Conservation (phyloP, 1,140 invertebrate genomes). For the Phymorhynchus buccinoides region DNA sequence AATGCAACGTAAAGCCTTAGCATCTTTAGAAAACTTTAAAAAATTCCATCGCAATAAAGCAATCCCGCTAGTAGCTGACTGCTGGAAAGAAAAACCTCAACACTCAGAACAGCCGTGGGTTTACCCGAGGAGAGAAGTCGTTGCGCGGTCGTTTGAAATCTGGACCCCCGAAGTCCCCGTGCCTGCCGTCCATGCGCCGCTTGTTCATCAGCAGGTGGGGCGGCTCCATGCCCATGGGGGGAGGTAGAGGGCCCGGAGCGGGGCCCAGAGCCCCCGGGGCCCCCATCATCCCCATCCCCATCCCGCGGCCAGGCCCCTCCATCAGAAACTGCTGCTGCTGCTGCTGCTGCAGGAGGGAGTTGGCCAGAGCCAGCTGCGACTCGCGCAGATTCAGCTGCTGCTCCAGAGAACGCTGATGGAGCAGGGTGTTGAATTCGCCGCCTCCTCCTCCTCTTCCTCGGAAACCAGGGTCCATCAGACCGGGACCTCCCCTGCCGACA, state of each 20-base stretch:
- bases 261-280: not conserved
- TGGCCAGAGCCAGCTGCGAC: constrained; percentile 47
- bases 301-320: not conserved
- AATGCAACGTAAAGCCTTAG: too few relatives aligned
- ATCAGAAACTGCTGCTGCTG: not conserved
- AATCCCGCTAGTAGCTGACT: too few relatives aligned
- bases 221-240: not conserved
- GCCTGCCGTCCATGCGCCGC: constrained; percentile 23
- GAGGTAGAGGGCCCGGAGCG: too few relatives aligned
- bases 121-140: constrained; percentile 26
- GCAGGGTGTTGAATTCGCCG: constrained; percentile 27
- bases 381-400: constrained; percentile 47
- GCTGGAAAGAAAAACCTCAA: not conserved
- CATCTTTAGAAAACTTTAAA: too few relatives aligned
- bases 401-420: constrained; percentile 38
- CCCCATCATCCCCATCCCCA: not conserved
- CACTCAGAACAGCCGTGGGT: not conserved
- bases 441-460: constrained; percentile 23
- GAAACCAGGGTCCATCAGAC: not conserved
- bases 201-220: constrained; percentile 29
- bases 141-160: constrained; percentile 24
- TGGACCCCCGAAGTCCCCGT: not conserved
- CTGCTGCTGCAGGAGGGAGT: constrained; percentile 44
- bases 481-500: not conserved
- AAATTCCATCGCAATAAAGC: too few relatives aligned